Evolutionary conservation across 37 sponge, comb jelly and placozoan genomes (phyloP).

Genomic region (Geodia barretti): DNA sequence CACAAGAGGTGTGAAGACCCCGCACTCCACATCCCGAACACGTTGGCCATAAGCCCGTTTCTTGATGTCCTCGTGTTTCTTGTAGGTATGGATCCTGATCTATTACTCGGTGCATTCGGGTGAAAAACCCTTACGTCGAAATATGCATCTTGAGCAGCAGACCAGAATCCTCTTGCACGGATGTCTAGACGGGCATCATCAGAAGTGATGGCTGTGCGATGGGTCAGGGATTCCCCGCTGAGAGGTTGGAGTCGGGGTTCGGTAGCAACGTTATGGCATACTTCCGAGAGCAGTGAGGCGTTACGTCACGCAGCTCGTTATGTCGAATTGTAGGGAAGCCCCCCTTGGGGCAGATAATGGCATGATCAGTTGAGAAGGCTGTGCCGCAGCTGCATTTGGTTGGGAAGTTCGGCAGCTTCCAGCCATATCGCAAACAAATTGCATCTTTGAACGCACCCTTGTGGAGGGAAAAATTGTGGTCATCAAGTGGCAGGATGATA

Average conservation of each 20-base stretch:
- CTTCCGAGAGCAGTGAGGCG: slow-evolving; percentile 40
- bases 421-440: slow-evolving; percentile 9
- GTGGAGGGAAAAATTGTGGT: slow-evolving; percentile 14
- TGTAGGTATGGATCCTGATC: slow-evolving; percentile 19
- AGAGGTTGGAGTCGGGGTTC: slow-evolving; percentile 40
- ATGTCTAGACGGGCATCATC: slow-evolving; percentile 34
- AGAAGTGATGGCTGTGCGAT: slow-evolving; percentile 13
- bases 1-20: slow-evolving; percentile 47
- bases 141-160: slow-evolving; percentile 17
- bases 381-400: slow-evolving; percentile 9
- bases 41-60: slow-evolving; percentile 14
- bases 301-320: slow-evolving; percentile 38
- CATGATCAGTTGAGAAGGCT: slow-evolving; percentile 30
- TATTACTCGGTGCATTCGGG: slow-evolving; percentile 32
- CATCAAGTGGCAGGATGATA: not conserved
- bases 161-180: slow-evolving; percentile 38
- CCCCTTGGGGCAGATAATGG: slow-evolving; percentile 15
- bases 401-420: not conserved
- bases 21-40: slow-evolving; percentile 27
- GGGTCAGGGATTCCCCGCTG: slow-evolving; percentile 9
- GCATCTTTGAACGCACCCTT: slow-evolving; percentile 17
- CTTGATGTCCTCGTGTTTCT: slow-evolving; percentile 9
- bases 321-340: slow-evolving; percentile 43
- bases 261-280: slow-evolving; percentile 39
- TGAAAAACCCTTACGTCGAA: slow-evolving; percentile 53